Base-by-base conservation (phyloP, 2,113 vertebrate genomes). In the Sinosuthora webbiana region DNA sequence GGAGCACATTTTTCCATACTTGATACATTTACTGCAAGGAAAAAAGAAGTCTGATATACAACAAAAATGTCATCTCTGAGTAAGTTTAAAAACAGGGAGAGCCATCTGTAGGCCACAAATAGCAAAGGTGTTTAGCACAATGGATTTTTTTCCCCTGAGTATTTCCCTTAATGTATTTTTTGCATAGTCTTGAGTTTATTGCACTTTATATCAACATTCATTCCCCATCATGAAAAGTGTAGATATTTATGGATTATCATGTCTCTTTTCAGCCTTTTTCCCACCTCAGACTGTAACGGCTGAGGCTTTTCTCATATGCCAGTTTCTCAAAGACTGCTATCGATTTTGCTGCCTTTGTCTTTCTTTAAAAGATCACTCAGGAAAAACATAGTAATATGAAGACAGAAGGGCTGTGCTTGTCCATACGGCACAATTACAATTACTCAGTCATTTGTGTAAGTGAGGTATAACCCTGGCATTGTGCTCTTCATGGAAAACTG, bases 311-410 rank as follows among this genome's bases (percentile, higher is more conserved):
- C 80, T 70, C 56, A 24, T 63, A 59, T 45, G 47, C 56, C 22
- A 35, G 52, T 55, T 93, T 77, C 56, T 85, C 63, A 77, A 87
- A 84, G 49, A 55, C 52, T 73, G 57, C 75, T 87, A 80, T 89
- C 6, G 55, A 42, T 74, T 77, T 94, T 89, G 18, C 78, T 94
- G 87, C 47, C 41, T 84, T 70, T 85, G 74, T 84, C 55, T 74
- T 89, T 94, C 67, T 91, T 93, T 73, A 76, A 77, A 92, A 79
- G 75, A 89, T 89, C 83, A 47, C 69, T 84, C 67, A 69, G 83
- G 81, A 73, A 87, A 91, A 94, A 55, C 31, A 45, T 3, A 35
- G 59, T 42, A 41, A 65, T 22, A 21, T 69, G 64, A 78, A 90
- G 70, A 73, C 84, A 95, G 88, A 88, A 88, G 79, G 77, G 69